Evolutionary conservation across 1,140 invertebrate species (phyloP).

Genomic region (Pristionchus pacificus): DNA sequence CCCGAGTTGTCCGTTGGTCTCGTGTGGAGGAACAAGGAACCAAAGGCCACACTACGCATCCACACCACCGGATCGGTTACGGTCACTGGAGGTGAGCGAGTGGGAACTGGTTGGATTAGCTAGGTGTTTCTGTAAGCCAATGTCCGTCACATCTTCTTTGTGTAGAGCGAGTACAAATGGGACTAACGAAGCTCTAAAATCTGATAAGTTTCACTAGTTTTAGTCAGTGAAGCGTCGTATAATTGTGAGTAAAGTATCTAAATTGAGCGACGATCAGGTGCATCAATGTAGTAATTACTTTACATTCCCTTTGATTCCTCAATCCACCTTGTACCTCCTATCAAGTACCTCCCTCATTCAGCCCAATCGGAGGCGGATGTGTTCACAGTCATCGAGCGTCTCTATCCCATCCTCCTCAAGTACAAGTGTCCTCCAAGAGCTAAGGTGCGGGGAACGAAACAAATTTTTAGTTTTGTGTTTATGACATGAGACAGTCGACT

Average conservation of each 20-base stretch:
- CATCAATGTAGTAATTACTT: slow-evolving; percentile 21
- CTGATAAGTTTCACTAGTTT: neutral
- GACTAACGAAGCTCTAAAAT: neutral
- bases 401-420: slow-evolving; percentile 42
- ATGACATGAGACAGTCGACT: too few relatives aligned
- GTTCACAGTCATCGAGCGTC: slow-evolving; percentile 24
- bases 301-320: neutral
- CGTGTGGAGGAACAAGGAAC: slow-evolving; percentile 42
- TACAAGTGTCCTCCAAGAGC: slow-evolving; percentile 35
- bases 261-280: slow-evolving; percentile 5
- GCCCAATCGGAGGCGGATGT: slow-evolving; percentile 38
- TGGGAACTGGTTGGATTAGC: slow-evolving; percentile 9
- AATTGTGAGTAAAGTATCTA: slow-evolving; percentile 7
- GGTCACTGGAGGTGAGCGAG: slow-evolving; percentile 46
- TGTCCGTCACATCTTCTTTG: neutral
- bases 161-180: neutral
- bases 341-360: slow-evolving; percentile 12
- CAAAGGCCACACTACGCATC: slow-evolving; percentile 50
- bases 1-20: slow-evolving; percentile 50
- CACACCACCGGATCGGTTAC: slow-evolving; percentile 53
- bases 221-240: slow-evolving; percentile 11
- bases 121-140: neutral
- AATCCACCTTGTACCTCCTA: slow-evolving; percentile 6
- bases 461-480: too few relatives aligned
- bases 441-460: too few relatives aligned